Evolutionary conservation across 1,140 invertebrate genomes (phyloP).

Genomic region (Babylonia areolata): DNA sequence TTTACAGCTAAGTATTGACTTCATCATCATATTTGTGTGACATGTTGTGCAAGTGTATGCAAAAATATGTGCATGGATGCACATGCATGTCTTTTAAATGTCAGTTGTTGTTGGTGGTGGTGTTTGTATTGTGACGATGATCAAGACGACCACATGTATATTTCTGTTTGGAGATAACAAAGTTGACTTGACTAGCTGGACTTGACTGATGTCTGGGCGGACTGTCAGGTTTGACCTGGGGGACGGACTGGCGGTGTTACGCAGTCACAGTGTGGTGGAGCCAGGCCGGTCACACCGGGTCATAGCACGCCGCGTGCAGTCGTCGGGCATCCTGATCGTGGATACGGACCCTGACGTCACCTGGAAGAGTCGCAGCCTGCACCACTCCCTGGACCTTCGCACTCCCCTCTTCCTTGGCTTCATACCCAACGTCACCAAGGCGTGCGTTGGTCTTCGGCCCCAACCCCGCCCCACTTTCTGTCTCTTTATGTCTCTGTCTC

Average conservation of each 20-base stretch:
- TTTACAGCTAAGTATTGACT: too few species aligned
- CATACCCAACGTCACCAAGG: constrained; percentile 79
- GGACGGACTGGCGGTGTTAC: constrained; percentile 88
- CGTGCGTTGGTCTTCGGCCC: constrained; percentile 60
- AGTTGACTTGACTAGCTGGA: too few species aligned
- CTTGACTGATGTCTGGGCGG: background rate
- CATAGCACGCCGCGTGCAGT: constrained; percentile 88
- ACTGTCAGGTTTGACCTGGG: constrained; percentile 88
- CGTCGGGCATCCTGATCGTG: constrained; percentile 89
- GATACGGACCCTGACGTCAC: constrained; percentile 87
- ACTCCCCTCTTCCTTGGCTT: constrained; percentile 90
- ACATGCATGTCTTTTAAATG: too few species aligned
- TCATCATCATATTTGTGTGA: too few species aligned
- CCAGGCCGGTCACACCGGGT: constrained; percentile 87
- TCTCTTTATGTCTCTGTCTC: background rate
- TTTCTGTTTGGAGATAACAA: too few species aligned
- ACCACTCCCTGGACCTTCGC: constrained; percentile 88
- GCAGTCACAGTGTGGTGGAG: constrained; percentile 84
- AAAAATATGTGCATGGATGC: too few species aligned
- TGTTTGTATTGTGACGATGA: too few species aligned
- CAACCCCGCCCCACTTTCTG: too few species aligned
- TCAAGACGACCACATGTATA: too few species aligned
- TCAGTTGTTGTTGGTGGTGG: too few species aligned
- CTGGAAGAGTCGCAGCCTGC: constrained; percentile 86
- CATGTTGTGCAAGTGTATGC: too few species aligned